These are phyloP conservation scores for Leptinotarsa defecta DNA, from an alignment of 1,140 invertebrate species.

Conservation along the genomic window DNA sequence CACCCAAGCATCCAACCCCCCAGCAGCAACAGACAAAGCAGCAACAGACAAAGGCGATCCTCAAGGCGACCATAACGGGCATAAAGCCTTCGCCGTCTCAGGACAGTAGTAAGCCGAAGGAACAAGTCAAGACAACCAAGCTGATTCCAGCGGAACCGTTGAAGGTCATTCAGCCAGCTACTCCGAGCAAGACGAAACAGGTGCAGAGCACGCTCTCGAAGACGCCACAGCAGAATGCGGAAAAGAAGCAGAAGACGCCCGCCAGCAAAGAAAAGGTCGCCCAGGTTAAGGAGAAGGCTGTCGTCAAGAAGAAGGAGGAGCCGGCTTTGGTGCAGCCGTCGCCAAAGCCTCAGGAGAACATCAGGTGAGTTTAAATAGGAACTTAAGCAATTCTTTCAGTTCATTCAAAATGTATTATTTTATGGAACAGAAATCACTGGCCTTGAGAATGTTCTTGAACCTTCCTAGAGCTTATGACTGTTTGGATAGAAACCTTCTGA, in stretches of 20 bases:
- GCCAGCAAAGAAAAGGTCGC: conserved; percentile 28
- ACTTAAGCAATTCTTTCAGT: conserved; percentile 30
- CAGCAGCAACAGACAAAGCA: conserved; percentile 36
- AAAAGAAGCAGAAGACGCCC: conserved; percentile 32
- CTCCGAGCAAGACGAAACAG: conserved; percentile 36
- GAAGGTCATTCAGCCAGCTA: conserved; percentile 5
- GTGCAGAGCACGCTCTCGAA: conserved; percentile 41
- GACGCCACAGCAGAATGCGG: conserved; percentile 19
- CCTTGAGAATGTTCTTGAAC: no score
- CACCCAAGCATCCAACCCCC: conserved; percentile 44
- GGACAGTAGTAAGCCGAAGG: conserved; percentile 33
- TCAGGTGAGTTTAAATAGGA: background rate
- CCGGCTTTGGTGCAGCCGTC: conserved; percentile 35
- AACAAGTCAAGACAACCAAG: conserved; percentile 31
- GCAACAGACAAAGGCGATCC: conserved; percentile 33
- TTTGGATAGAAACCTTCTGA: no score
- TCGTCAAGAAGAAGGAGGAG: conserved; percentile 28
- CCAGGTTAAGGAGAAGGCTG: background rate
- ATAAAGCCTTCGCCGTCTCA: conserved; percentile 35
- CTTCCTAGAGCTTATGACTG: no score
- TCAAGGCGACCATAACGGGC: conserved; percentile 35
- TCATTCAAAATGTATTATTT: no score
- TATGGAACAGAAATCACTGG: no score
- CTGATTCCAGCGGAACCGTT: conserved; percentile 10
- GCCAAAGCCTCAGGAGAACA: conserved; percentile 63